Evolutionary conservation across 1,140 invertebrate genomes (phyloP).

Genomic region (Drosophila ananassae): DNA sequence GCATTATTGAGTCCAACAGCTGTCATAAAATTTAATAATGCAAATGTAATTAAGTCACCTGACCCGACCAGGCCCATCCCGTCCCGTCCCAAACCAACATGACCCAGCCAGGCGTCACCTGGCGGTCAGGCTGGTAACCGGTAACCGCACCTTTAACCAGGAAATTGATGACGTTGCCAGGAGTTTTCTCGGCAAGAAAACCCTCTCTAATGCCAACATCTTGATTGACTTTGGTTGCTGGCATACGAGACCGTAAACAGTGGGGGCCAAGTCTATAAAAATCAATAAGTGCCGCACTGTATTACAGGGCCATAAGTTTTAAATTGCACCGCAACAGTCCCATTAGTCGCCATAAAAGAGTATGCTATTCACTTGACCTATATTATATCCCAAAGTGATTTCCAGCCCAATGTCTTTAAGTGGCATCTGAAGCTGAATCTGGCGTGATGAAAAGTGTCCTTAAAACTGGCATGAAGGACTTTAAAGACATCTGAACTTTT

Average conservation of each 20-base stretch:
- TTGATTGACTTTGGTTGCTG: slow-evolving; percentile 2
- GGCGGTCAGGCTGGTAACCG: not conserved
- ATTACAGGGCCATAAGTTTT: slow-evolving; percentile 3
- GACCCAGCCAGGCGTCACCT: not conserved
- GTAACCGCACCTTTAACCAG: slow-evolving; percentile 32
- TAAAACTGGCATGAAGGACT: not conserved
- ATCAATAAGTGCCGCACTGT: slow-evolving; percentile 4
- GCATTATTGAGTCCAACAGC: slow-evolving; percentile 59
- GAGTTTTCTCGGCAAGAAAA: not conserved
- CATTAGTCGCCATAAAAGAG: slow-evolving; percentile 9
- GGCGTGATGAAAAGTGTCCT: not conserved
- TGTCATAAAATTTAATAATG: slow-evolving; percentile 82
- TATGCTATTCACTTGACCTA: slow-evolving; percentile 12
- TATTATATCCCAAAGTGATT: not conserved
- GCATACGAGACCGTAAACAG: not conserved
- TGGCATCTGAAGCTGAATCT: not conserved
- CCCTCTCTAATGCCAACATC: slow-evolving; percentile 3
- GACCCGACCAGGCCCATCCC: slow-evolving; percentile 21
- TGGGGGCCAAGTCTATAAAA: slow-evolving; percentile 1
- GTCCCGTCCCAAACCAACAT: not conserved
- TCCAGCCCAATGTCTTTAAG: slow-evolving; percentile 2
- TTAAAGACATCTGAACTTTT: slow-evolving; percentile 1
- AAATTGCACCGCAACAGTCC: slow-evolving; percentile 7
- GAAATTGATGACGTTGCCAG: slow-evolving; percentile 18
- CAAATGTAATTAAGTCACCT: slow-evolving; percentile 77